Evolutionary conservation across 2,113 vertebrate genomes (phyloP).

Genomic region (Upupa epops): DNA sequence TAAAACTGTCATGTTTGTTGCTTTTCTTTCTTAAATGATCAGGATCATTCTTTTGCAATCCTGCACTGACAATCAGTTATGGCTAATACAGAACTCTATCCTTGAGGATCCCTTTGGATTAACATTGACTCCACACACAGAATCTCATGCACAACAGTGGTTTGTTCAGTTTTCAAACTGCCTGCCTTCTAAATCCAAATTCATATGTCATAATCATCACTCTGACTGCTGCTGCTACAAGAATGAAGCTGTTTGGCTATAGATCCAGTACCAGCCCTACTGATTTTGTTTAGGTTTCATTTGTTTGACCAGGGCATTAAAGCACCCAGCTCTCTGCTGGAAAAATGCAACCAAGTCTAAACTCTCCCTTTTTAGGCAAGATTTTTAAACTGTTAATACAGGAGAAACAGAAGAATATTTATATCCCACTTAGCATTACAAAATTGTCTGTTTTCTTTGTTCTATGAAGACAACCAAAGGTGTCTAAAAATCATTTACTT

Average conservation of each 20-base stretch:
- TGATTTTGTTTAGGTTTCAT: background rate
- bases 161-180: background rate
- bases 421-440: background rate
- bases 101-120: background rate
- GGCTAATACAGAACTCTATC: background rate
- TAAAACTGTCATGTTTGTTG: background rate
- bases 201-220: background rate
- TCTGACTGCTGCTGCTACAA: background rate
- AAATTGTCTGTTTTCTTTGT: background rate
- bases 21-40: background rate
- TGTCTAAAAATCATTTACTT: background rate
- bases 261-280: background rate
- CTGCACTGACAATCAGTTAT: background rate
- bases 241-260: background rate
- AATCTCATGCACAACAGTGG: background rate
- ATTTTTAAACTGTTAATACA: background rate
- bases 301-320: background rate
- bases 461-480: background rate
- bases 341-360: background rate
- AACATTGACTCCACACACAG: background rate
- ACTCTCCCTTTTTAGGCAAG: background rate
- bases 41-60: background rate
- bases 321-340: background rate
- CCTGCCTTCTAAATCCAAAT: background rate
- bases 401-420: background rate